phyloP scores from a whole-genome alignment of 2,888 invertebrate genomes.

The Pristionchus entomophagus region DNA sequence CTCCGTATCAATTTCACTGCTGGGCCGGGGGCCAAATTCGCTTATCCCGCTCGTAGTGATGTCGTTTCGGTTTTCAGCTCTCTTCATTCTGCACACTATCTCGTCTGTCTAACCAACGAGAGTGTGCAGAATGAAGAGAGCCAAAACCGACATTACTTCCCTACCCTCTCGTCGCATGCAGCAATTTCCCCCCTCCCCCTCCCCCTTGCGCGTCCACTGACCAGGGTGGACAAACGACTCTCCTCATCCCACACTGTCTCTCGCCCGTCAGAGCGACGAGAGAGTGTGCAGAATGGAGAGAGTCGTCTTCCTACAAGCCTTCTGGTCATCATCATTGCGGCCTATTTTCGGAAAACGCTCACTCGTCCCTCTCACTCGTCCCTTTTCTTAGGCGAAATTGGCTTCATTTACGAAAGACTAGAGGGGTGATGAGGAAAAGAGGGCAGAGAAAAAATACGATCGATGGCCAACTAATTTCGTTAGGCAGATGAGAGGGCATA shows the following conservation, averaged over 20 bases:
- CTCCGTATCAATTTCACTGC: neutral
- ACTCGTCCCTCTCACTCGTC: neutral
- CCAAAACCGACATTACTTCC: no score
- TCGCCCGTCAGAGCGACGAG: neutral
- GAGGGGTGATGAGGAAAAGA: neutral
- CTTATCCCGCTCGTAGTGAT: neutral
- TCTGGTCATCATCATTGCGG: neutral
- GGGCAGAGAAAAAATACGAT: neutral
- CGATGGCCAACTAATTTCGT: neutral
- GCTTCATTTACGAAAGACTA: neutral
- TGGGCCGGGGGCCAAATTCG: neutral
- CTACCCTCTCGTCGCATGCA: no score
- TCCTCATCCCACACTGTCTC: no score
- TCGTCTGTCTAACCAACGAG: no score
- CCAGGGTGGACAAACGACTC: no score
- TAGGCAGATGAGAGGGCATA: no score
- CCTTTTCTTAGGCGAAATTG: neutral
- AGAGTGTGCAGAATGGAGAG: neutral
- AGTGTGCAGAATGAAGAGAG: no score
- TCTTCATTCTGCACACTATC: no score
- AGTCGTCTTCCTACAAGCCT: neutral
- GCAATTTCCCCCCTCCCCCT: neutral
- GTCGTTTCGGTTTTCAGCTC: no score
- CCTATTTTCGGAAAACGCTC: neutral
- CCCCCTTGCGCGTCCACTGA: no score